Evolutionary conservation across 2,113 vertebrate species (phyloP), one percentile per base, ranked within the genome.

Genomic region (Chitala chitala): DNA sequence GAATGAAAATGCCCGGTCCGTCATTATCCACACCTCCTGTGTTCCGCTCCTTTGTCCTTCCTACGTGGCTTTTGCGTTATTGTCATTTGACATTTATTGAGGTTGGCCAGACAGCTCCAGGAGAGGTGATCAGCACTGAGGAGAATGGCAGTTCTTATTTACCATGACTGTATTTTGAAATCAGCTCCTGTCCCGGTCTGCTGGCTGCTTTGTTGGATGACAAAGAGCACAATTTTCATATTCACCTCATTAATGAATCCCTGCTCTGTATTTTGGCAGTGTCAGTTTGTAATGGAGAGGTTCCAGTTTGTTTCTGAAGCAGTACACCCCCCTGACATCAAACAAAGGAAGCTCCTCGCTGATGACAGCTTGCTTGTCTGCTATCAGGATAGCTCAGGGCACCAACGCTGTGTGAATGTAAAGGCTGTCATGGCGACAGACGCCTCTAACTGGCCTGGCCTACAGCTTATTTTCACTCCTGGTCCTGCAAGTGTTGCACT

Each of bases 171-270:
- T 63, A 63, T 63, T 38, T 63, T 20, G 31, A 36, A 46, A 63
- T 63, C 33, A 17, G 17, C 9, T 33, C 15, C 33, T 63, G 17
- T 15, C 31, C 33, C 5, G 3, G 33, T 63, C 33, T n/a, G n/a
- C n/a, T n/a, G n/a, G n/a, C n/a, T n/a, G n/a, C n/a, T n/a, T n/a
- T n/a, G n/a, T n/a, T n/a, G 38, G 20, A 59, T 5, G 59, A 17
- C 59, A 33, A 58, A 29, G 55, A 26, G 24, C 3, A 5, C 55
- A 56, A 56, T 29, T 56, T 12, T 20, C n/a, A 26, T 36, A 71
- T 71, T 38, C 69, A 38, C 20, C 13, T 55, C 31, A 56, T 71
- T 71, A 55, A 55, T 20, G 5, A 71, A 38, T 40, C 64, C 22
- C 31, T 15, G 33, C 24, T 15, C 69, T 42, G 20, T 29, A 36